phyloP scores from a whole-genome alignment of 2,113 vertebrate species.

The Acanthisitta chloris region DNA sequence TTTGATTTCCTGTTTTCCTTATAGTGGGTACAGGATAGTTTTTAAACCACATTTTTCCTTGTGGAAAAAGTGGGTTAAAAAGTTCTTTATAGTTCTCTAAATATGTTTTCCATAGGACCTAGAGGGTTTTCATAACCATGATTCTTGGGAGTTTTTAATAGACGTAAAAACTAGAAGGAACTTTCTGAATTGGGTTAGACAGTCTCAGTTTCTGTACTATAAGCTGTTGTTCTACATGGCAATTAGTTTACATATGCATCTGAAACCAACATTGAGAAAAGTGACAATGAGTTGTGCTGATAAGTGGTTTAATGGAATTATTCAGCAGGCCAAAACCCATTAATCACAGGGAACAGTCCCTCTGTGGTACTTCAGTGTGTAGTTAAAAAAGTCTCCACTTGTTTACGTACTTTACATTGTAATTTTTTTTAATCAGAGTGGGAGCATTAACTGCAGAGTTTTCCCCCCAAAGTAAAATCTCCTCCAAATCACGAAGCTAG shows the following conservation, averaged over 20 bases:
- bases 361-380: neutral
- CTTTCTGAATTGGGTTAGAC: neutral
- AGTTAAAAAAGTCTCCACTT: neutral
- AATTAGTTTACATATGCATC: neutral
- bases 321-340: slow-evolving; percentile 16
- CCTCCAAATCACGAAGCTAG: slow-evolving; percentile 17
- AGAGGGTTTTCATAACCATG: neutral
- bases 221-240: neutral
- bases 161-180: neutral
- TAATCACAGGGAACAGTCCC: slow-evolving; percentile 31
- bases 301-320: slow-evolving; percentile 26
- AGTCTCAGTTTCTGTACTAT: neutral
- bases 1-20: slow-evolving; percentile 46
- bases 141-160: too few relatives aligned
- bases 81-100: neutral
- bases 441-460: neutral
- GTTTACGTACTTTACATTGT: slow-evolving; percentile 3
- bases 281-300: neutral
- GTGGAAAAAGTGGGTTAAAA: neutral
- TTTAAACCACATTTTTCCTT: neutral
- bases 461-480: neutral
- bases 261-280: neutral
- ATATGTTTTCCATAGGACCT: neutral
- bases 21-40: neutral
- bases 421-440: slow-evolving; percentile 4